These are phyloP conservation scores for Myripristis murdjan DNA, from an alignment of 2,797 vertebrate species.

Conservation along the genomic window DNA sequence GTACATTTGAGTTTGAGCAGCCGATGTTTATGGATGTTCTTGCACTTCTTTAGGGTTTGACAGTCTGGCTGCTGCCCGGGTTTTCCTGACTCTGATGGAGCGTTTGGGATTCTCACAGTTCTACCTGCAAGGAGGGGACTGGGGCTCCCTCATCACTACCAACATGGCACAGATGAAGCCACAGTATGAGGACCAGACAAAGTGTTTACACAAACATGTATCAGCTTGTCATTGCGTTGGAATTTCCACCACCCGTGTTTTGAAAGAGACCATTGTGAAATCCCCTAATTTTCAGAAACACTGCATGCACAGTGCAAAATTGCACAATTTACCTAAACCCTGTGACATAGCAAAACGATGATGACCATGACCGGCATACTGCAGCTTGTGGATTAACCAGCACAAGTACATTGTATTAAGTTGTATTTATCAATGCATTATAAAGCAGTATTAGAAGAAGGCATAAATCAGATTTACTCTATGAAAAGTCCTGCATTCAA, in stretches of 20 bases:
- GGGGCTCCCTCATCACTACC: slow-evolving; percentile 88
- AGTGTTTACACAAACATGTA: neutral
- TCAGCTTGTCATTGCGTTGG: slow-evolving; percentile 10
- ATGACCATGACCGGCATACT: neutral
- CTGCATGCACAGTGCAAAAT: slow-evolving; percentile 29
- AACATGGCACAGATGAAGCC: slow-evolving; percentile 93
- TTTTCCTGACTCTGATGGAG: slow-evolving; percentile 92
- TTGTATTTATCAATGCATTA: neutral
- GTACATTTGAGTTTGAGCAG: neutral
- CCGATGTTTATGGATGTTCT: slow-evolving; percentile 11
- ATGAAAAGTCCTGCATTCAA: no score
- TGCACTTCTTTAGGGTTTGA: slow-evolving; percentile 83
- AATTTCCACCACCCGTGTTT: slow-evolving; percentile 30
- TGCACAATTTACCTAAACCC: slow-evolving; percentile 21
- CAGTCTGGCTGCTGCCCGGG: slow-evolving; percentile 82
- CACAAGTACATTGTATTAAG: neutral
- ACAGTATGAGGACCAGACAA: slow-evolving; percentile 81
- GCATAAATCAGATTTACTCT: no score
- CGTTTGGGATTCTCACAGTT: slow-evolving; percentile 89
- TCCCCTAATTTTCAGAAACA: slow-evolving; percentile 34
- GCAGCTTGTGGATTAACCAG: neutral
- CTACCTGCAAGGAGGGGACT: slow-evolving; percentile 93
- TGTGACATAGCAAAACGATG: slow-evolving; percentile 33
- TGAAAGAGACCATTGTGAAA: slow-evolving; percentile 39
- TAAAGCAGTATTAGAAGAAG: no score